Conservation (phyloP, 1,140 invertebrate species). For the Drosophila sechellia region DNA sequence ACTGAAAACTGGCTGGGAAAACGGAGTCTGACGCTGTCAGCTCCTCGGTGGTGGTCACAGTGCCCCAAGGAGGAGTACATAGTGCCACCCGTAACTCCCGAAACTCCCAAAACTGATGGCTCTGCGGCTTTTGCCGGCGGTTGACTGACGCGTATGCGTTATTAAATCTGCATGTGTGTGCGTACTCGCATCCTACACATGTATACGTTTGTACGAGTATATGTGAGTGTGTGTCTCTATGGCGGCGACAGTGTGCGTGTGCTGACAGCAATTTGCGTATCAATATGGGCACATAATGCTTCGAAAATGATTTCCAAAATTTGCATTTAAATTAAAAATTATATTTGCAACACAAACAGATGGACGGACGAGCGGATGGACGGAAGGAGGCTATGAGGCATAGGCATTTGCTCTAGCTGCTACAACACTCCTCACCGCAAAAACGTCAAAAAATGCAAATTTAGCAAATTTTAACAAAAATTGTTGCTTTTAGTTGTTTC, state of each 20-base stretch:
- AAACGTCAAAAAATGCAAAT: constrained; percentile 81
- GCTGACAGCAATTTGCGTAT: constrained; percentile 82
- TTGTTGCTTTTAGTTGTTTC: constrained; percentile 78
- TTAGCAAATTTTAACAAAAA: constrained; percentile 78
- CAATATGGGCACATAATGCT: constrained; percentile 83
- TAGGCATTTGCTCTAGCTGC: constrained; percentile 37
- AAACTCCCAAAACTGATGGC: constrained; percentile 59
- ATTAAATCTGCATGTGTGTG: constrained; percentile 73
- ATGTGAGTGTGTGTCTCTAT: constrained; percentile 14
- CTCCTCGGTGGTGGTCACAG: constrained; percentile 62
- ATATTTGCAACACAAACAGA: constrained; percentile 82
- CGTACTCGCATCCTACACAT: background rate
- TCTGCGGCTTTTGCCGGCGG: constrained; percentile 68
- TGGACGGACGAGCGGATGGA: constrained; percentile 1
- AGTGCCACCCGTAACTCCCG: constrained; percentile 1
- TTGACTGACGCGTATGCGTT: constrained; percentile 80
- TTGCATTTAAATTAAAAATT: constrained; percentile 83
- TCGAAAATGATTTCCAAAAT: constrained; percentile 82
- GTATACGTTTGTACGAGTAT: constrained; percentile 1
- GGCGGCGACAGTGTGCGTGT: constrained; percentile 48
- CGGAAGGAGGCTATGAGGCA: background rate
- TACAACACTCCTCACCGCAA: constrained; percentile 22
- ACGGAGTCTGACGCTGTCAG: constrained; percentile 56
- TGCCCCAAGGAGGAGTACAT: background rate
- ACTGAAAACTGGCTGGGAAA: background rate